A percentile compares a stretch with the other conserved stretches of the same genome.
Evolutionary conservation across 1,140 invertebrate genomes (phyloP).

Genomic region (Phocides pigmalion): DNA sequence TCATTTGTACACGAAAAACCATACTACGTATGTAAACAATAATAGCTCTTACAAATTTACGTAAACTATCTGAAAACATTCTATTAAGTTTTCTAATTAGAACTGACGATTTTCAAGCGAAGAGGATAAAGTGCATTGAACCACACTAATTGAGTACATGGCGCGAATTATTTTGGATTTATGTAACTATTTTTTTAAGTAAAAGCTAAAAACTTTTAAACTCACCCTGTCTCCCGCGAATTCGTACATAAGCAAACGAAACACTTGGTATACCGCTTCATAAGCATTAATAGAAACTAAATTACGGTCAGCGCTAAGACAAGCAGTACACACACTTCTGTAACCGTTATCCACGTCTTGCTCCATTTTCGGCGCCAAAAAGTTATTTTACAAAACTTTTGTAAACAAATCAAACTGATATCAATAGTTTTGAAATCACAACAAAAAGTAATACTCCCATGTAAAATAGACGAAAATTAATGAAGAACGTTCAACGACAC

Average conservation of each 20-base stretch:
- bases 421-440: constrained; percentile 67
- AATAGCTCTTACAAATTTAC: too few relatives aligned
- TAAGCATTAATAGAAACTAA: constrained; percentile 59
- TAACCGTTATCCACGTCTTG: constrained; percentile 65
- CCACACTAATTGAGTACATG: too few relatives aligned
- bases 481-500: constrained; percentile 61
- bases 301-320: constrained; percentile 68
- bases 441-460: constrained; percentile 83
- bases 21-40: too few relatives aligned
- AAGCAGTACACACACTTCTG: constrained; percentile 62
- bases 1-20: too few relatives aligned
- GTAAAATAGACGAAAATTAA: constrained; percentile 79
- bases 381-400: constrained; percentile 40
- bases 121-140: too few relatives aligned
- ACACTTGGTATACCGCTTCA: constrained; percentile 59
- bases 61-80: too few relatives aligned
- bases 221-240: constrained; percentile 70
- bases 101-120: too few relatives aligned
- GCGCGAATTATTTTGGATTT: too few relatives aligned
- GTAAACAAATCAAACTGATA: constrained; percentile 46
- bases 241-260: constrained; percentile 67
- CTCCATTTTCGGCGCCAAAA: constrained; percentile 57
- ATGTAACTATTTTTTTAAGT: not conserved
- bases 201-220: constrained; percentile 37
- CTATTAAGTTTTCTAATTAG: too few relatives aligned